phyloP scores from a whole-genome alignment of 1,140 invertebrate genomes.

The Teleopsis dalmanni region DNA sequence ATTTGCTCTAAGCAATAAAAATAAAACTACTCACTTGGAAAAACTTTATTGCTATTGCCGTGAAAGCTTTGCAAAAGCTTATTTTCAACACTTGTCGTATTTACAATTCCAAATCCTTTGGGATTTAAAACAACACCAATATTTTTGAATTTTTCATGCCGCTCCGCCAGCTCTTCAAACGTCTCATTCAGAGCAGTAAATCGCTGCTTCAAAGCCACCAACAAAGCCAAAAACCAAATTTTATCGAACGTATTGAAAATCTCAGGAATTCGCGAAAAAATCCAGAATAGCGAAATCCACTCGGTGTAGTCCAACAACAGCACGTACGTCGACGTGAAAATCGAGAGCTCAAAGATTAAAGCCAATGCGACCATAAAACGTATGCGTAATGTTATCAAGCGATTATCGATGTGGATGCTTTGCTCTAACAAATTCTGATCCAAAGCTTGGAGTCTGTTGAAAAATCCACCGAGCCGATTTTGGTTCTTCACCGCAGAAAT shows the following conservation, averaged over 20 bases:
- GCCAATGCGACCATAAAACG: neutral
- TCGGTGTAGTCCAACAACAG: neutral
- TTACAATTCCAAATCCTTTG: neutral
- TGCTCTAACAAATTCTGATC: neutral
- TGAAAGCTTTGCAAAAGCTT: neutral
- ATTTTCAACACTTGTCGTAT: neutral
- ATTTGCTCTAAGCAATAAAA: neutral
- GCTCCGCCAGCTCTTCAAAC: neutral
- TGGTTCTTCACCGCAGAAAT: conserved; percentile 3
- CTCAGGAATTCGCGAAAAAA: neutral
- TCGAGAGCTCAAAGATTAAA: neutral
- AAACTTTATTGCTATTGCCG: neutral
- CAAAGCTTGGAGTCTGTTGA: neutral
- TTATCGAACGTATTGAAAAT: conserved; percentile 5
- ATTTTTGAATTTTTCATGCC: too few species aligned
- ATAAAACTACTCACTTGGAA: too few species aligned
- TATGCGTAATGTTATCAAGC: conserved; percentile 1
- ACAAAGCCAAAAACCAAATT: conserved; percentile 7
- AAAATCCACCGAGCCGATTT: neutral
- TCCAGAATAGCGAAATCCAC: conserved; percentile 5
- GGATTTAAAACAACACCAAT: too few species aligned
- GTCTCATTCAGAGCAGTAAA: conserved; percentile 3
- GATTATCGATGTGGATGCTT: conserved; percentile 4
- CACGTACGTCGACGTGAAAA: neutral
- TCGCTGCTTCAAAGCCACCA: neutral